Base-by-base conservation (phyloP, 2,888 invertebrate genomes). In the Acronicta aceris region DNA sequence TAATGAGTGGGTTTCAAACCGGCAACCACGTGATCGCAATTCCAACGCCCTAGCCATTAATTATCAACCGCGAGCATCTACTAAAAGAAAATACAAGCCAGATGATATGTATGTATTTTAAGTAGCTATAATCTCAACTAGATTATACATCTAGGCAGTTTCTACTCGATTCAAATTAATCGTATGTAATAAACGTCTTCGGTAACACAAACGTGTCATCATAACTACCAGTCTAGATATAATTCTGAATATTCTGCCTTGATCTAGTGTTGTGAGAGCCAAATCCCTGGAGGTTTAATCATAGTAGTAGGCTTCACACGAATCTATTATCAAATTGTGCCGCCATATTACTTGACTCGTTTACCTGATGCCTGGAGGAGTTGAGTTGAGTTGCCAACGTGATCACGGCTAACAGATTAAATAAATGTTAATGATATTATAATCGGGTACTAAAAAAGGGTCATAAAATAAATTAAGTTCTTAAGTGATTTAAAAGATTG, bases 261-360 rank as follows among this genome's bases (percentile, higher is more conserved):
- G 58, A 68, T 61, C 64, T 49, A 55, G 63, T 57, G 57, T 58
- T 63, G 67, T 67, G 66, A 64, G 61, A 70, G 43, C 48, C 56
- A 70, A 75, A 65, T 68, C 76, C 76, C 73, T 12, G 5, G 65
- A 66, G 78, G 30, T 64, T 70, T 71, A 70, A 73, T 71, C 64
- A 60, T 76, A 71, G 71, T 56, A 45, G 42, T 62, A 66, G 65
- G 64, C 64, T 63, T 68, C 65, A 69, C 65, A 58, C 54, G 59
- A 77, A 61, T 77, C 65, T 71, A 74, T 76, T 76, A 76, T 74
- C 74, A 65, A 77, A 71, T 76, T 71, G 68, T 63, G 52, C 41
- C 48, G 60, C 47, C 53, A 71, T 66, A 63, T 63, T 67, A 63
- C 56, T 66, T 63, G 61, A 61, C 45, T 56, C 42, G 71, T 64